These are phyloP conservation scores for Rhynchonema sp. DNA, from an alignment of 2,888 invertebrate genomes.

Conservation along the genomic window DNA sequence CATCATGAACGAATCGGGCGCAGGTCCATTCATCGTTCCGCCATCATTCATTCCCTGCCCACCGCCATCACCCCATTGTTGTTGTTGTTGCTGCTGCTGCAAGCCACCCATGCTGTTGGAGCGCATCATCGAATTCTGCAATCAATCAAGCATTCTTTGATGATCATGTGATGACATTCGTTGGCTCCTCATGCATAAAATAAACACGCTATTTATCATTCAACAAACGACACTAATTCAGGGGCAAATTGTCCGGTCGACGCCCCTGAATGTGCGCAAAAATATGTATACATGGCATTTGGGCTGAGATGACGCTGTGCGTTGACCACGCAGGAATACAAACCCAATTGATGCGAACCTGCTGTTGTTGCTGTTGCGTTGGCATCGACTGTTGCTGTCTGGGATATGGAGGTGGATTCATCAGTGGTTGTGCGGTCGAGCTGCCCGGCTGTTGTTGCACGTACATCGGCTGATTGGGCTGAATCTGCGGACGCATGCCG, in stretches of 20 bases:
- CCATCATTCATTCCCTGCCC: slow-evolving; percentile 27
- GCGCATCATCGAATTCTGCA: too few species aligned
- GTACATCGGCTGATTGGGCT: background rate
- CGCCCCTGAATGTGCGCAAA: slow-evolving; percentile 47
- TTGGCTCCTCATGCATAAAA: too few species aligned
- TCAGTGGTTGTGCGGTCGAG: background rate
- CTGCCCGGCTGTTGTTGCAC: slow-evolving; percentile 5
- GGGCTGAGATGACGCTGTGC: too few species aligned
- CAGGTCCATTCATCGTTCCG: slow-evolving; percentile 38
- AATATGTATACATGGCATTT: too few species aligned
- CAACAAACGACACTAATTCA: too few species aligned
- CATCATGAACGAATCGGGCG: slow-evolving; percentile 14
- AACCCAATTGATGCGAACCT: background rate
- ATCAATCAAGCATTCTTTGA: too few species aligned
- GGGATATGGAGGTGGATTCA: slow-evolving; percentile 13
- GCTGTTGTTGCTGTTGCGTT: slow-evolving; percentile 24
- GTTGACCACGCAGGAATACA: too few species aligned
- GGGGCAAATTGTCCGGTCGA: slow-evolving; percentile 43
- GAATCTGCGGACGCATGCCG: too few species aligned
- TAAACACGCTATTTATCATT: too few species aligned
- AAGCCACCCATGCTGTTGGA: slow-evolving; percentile 30
- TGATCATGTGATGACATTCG: too few species aligned
- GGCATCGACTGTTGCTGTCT: slow-evolving; percentile 13
- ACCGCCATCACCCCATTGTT: slow-evolving; percentile 6
- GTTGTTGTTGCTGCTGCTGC: slow-evolving; percentile 11